These are phyloP conservation scores for Ommatoiulus sabulosus DNA, from an alignment of 2,888 invertebrate genomes.

Conservation along the genomic window DNA sequence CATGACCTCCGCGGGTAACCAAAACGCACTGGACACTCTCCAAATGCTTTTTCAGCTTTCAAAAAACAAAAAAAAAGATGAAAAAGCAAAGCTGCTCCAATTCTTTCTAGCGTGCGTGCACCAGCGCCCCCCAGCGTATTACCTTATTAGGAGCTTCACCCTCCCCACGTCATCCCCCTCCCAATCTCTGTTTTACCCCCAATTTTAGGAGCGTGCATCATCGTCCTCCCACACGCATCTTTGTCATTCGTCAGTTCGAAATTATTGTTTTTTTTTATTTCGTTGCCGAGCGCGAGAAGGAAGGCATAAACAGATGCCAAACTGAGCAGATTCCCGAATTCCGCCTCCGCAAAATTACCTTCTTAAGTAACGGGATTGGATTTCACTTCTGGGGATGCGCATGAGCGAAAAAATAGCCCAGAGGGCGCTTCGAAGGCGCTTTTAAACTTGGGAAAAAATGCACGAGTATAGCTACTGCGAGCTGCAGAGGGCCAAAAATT, in stretches of 20 bases:
- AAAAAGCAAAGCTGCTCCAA: no score
- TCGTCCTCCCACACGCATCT: background rate
- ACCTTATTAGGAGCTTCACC: background rate
- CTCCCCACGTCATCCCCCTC: background rate
- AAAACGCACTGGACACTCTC: no score
- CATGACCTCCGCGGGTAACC: no score
- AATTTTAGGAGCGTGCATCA: background rate
- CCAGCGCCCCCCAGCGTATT: background rate
- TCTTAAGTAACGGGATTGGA: background rate
- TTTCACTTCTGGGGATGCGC: background rate
- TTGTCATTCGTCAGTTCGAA: background rate
- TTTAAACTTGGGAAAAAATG: background rate
- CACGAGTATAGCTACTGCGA: no score
- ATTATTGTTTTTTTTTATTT: background rate
- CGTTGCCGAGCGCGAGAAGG: background rate
- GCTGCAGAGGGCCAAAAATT: no score
- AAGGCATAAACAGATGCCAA: constrained; percentile 8
- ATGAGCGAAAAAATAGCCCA: background rate
- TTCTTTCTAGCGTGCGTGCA: background rate
- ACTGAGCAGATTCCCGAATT: background rate
- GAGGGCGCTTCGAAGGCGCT: background rate
- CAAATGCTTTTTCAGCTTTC: no score
- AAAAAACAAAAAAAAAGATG: no score
- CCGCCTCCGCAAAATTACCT: constrained; percentile 12
- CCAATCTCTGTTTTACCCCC: background rate